Percentiles rank a stretch among this genome's conserved stretches.
phyloP scores from a whole-genome alignment of 2,888 invertebrate genomes.

The Eledona agricola region DNA sequence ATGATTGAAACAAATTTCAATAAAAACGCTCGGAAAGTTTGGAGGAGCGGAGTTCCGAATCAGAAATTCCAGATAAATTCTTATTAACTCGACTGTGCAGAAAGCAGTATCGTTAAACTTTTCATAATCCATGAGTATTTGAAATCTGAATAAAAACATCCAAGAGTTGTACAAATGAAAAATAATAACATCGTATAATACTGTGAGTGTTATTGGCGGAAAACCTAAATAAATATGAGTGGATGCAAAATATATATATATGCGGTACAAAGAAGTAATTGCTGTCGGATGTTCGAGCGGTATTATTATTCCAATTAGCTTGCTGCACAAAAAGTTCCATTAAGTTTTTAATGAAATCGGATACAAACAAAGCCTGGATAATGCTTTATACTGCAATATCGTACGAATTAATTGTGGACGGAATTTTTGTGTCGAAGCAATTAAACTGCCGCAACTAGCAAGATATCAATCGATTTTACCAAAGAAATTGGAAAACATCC shows the following conservation, averaged over 20 bases:
- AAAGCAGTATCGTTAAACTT: constrained; percentile 11
- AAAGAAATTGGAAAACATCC: too few species aligned
- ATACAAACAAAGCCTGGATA: constrained; percentile 23
- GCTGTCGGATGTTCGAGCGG: constrained; percentile 20
- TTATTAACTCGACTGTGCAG: constrained; percentile 15
- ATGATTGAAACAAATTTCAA: constrained; percentile 11
- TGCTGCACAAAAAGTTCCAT: constrained; percentile 26
- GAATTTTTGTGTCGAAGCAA: constrained; percentile 20
- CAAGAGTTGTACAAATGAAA: constrained; percentile 12
- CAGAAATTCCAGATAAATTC: constrained; percentile 15
- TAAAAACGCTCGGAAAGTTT: constrained; percentile 11
- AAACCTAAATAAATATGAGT: constrained; percentile 10
- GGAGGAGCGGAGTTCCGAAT: constrained; percentile 12
- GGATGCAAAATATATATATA: constrained; percentile 2
- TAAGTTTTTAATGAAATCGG: constrained; percentile 37
- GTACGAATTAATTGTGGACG: constrained; percentile 12
- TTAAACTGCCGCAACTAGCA: constrained; percentile 7
- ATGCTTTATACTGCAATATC: constrained; percentile 52
- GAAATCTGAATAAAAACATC: constrained; percentile 2
- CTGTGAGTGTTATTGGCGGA: constrained; percentile 8
- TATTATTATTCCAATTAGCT: constrained; percentile 33
- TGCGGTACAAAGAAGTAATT: constrained; percentile 20
- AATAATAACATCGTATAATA: constrained; percentile 16
- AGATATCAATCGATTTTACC: constrained; percentile 14
- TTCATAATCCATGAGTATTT: constrained; percentile 5